A percentile compares a stretch with the other conserved stretches of the same genome.
Conservation (phyloP, 2,113 vertebrate genomes). For the Orientallactaga bullata region DNA sequence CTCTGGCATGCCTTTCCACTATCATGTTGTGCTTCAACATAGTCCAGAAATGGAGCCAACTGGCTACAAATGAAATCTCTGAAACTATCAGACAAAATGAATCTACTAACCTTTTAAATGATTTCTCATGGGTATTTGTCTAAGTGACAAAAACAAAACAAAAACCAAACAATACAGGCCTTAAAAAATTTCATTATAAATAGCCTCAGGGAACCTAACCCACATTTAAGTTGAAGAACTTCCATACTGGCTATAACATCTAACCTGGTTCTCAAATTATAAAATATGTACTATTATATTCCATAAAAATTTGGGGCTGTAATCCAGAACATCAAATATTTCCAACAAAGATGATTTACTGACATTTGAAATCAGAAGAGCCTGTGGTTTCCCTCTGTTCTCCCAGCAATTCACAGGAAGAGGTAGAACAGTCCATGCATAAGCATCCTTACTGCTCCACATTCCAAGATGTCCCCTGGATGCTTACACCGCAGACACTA, state of each 20-base stretch:
- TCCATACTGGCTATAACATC: conserved; percentile 14
- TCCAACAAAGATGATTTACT: conserved; percentile 33
- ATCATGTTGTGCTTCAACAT: background rate
- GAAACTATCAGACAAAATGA: background rate
- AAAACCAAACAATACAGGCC: background rate
- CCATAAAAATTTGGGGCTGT: conserved; percentile 10
- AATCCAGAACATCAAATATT: conserved; percentile 15
- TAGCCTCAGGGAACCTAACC: background rate
- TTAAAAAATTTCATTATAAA: conserved; percentile 33
- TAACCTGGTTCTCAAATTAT: conserved; percentile 2
- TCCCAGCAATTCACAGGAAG: background rate
- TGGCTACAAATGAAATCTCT: background rate
- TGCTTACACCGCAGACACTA: background rate
- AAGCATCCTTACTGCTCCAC: background rate
- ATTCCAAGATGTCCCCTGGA: background rate
- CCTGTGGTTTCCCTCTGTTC: background rate
- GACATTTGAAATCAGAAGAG: background rate
- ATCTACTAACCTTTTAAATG: background rate
- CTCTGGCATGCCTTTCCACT: background rate
- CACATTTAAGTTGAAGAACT: conserved; percentile 20
- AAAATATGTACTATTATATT: background rate
- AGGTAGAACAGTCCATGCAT: background rate
- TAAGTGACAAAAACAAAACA: background rate
- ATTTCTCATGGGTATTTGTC: background rate
- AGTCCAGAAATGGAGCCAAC: background rate